A percentile compares a stretch with the other conserved stretches of the same genome.
Conservation (phyloP, 2,113 vertebrate genomes). For the Macaca fascicularis region T2T-MFA8v1.1 NC_088384.1:111866501-111867000, state of each 20-base stretch:
- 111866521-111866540: neutral
- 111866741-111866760: neutral
- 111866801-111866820: neutral
- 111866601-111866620: neutral
- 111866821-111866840: neutral
- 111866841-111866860: neutral
- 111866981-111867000: neutral
- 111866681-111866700: too few relatives aligned
- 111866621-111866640: neutral
- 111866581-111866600: neutral
- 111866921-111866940: accelerated
- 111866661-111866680: neutral
- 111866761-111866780: slow-evolving; percentile 15
- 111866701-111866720: neutral
- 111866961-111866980: accelerated
- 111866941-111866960: neutral
- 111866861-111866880: accelerated
- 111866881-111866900: accelerated
- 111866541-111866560: neutral
- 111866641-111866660: neutral
- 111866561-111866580: too few relatives aligned
- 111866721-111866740: neutral
- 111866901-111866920: accelerated
- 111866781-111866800: neutral
- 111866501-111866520: too few relatives aligned